Conservation (phyloP, 2,888 invertebrate genomes). For the Spilosoma lubricipeda region DNA sequence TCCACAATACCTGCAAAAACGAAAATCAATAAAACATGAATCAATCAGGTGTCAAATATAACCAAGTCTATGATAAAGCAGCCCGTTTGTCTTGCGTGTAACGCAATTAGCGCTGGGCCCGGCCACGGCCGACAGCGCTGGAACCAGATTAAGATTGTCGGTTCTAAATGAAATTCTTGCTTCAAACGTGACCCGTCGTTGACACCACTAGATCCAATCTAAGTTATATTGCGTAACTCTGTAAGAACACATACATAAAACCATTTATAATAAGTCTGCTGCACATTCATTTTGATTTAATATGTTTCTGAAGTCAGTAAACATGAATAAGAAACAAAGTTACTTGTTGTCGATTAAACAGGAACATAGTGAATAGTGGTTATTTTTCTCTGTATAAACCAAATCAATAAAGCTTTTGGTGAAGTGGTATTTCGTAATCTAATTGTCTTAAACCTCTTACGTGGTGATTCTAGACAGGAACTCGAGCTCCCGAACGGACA, state of each 20-base stretch:
- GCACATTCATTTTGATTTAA: neutral
- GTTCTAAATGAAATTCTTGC: conserved; percentile 67
- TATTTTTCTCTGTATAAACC: neutral
- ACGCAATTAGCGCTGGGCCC: conserved; percentile 42
- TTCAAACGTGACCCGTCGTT: conserved; percentile 45
- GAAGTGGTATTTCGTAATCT: neutral
- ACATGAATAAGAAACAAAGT: neutral
- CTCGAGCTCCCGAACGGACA: neutral
- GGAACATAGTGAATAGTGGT: neutral
- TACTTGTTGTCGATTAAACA: neutral
- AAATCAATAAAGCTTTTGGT: neutral
- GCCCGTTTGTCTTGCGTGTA: conserved; percentile 49
- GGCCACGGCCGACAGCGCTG: conserved; percentile 24
- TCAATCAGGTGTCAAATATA: conserved; percentile 50
- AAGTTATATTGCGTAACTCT: conserved; percentile 21
- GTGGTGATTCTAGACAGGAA: neutral
- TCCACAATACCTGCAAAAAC: conserved; percentile 17
- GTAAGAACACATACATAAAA: conserved; percentile 2
- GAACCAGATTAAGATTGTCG: conserved; percentile 58
- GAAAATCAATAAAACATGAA: conserved; percentile 24
- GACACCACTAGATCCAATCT: conserved; percentile 34
- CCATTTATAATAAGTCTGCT: neutral
- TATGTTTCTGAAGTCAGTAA: neutral
- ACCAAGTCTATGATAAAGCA: conserved; percentile 35
- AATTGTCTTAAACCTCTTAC: neutral